Evolutionary conservation across 2,888 invertebrate genomes (phyloP).

Genomic region (Tinea pellionella): DNA sequence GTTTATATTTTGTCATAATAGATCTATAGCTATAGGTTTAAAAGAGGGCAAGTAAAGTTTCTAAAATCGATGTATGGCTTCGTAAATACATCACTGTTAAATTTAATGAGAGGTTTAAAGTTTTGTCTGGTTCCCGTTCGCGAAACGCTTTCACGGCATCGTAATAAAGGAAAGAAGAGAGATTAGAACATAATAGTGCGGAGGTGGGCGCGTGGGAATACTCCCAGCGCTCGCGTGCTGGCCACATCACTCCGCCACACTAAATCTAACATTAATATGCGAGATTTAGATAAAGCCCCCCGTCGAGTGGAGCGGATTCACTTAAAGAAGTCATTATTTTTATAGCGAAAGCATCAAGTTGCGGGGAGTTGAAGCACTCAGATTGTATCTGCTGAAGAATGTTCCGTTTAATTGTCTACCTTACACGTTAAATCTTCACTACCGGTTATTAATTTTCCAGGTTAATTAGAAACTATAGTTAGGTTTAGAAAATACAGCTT

Average conservation of each 20-base stretch:
- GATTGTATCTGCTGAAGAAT: slow-evolving; percentile 21
- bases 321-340: slow-evolving; percentile 34
- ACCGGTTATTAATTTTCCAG: slow-evolving; percentile 17
- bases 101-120: background rate
- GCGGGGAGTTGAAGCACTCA: slow-evolving; percentile 14
- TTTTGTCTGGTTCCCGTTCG: background rate
- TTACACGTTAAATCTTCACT: slow-evolving; percentile 16
- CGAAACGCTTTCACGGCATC: slow-evolving; percentile 61
- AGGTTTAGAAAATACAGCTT: slow-evolving; percentile 2
- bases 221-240: slow-evolving; percentile 66
- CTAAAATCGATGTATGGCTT: too few species aligned
- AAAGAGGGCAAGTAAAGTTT: too few species aligned
- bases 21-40: background rate
- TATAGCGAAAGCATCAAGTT: slow-evolving; percentile 24
- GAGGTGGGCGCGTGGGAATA: slow-evolving; percentile 68
- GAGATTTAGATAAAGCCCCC: slow-evolving; percentile 49
- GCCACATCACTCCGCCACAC: slow-evolving; percentile 50
- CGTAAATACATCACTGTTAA: too few species aligned
- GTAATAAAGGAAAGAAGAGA: slow-evolving; percentile 64
- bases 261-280: slow-evolving; percentile 62
- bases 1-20: background rate
- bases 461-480: slow-evolving; percentile 16
- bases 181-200: slow-evolving; percentile 67
- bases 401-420: slow-evolving; percentile 19
- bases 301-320: slow-evolving; percentile 26